Base-by-base conservation (phyloP, 2,113 vertebrate species). In the Carollia perspicillata region DNA sequence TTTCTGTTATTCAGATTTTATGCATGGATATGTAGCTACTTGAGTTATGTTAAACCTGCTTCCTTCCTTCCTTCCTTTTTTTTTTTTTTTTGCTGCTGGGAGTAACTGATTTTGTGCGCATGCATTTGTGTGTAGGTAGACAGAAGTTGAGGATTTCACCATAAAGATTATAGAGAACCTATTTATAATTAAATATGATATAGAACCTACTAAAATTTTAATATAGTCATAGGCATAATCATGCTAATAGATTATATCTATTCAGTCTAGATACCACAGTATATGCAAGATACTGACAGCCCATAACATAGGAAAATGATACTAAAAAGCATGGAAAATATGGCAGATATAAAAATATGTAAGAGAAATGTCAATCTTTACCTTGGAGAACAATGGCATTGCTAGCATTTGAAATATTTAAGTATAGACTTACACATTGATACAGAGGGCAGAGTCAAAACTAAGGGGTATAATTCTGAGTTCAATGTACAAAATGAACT, bases 291-390 rank as follows among this genome's bases (percentile, higher is more conserved):
- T 58, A 84, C 2, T 79, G 33, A 93, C 35, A 95, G 89, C 1
- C 28, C 0, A 65, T 14, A 49, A 10, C 23, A 85, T 55, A 77
- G 77, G n/a, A 89, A 94, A 93, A 81, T 37, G 22, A 95, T 53
- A 77, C 17, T 90, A 35, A 87, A 23, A 71, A 10, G 20, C 51
- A 37, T 80, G 6, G 28, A 66, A 89, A 77, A 35, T 74, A 72
- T 42, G 68, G 30, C 17, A 33, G 30, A 23, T n/a, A 93, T 72
- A 49, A 93, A 96, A 86, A 37, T 20, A 65, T n/a, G 28, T 87
- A 23, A 90, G 44, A 92, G 58, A 90, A 92, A 63, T 89, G n/a
- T 81, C 26, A 55, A 20, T 55, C 26, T 65, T 97, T 90, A 96
- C 17, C 1, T 58, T 85, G 49, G 33, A 83, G 16, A 77, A 92